Base-by-base conservation (phyloP, 1,140 invertebrate genomes). In the Drosophila novamexicana region DNA sequence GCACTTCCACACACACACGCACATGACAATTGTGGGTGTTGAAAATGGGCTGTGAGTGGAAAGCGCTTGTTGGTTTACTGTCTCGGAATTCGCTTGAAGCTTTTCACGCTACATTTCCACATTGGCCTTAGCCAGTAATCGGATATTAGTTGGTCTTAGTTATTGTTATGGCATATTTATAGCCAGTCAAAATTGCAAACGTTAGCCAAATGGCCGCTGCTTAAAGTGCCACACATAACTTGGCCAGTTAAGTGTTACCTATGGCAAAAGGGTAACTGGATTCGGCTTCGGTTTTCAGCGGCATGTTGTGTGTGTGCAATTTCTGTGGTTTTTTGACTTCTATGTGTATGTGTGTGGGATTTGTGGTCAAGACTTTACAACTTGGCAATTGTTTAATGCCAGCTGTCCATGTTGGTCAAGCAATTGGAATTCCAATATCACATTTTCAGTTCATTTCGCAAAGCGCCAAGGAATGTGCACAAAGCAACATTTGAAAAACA, bases 131-230 rank as follows among this genome's bases (percentile, higher is more conserved):
- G 62, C 53, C 72, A 70, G 83, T 88, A 89, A 88, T 89, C 83
- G 83, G 79, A 86, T 80, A 83, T 88, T 88, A 89, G 83, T 76
- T 71, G 59, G 65, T 56, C 52, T 79, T 75, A 65, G 72, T 89
- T 80, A 88, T 88, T 88, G 83, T 88, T 89, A 82, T 83, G 73
- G 69, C 83, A 86, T 82, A 82, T 86, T 88, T 86, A 88, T 82
- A 68, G 82, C 49, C 12, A 85, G 40, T 85, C 73, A 47, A 45
- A 84, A 84, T 79, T 83, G 81, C 65, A 79, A 22, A 7, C 76
- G 67, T 73, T 56, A 53, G 47, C 54, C 16, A 18, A 50, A 34
- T 70, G 65, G 77, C 68, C 14, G 71, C 72, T 66, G 78, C 66
- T 64, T 81, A 39, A 73, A 81, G 68, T 58, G 68, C 54, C 65